Evolutionary conservation across 2,888 invertebrate genomes (phyloP), one percentile per base, ranked within the genome.

Genomic region (Pasiphila rectangulata): DNA sequence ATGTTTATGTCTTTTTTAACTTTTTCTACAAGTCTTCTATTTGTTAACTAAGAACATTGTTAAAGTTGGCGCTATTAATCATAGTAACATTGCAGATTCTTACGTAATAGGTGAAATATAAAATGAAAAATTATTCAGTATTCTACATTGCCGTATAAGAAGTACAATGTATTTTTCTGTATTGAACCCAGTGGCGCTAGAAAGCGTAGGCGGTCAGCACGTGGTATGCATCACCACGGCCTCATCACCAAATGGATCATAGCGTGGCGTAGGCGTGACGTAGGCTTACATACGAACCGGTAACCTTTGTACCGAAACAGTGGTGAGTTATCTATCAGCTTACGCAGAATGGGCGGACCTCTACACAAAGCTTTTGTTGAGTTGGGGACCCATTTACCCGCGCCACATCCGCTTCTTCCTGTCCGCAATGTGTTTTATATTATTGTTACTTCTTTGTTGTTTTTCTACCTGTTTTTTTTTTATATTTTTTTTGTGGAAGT

Each of bases 191-290:
- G 36, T 41, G 57, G 59, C 63, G 57, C 59, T 52, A 52, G 43
- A 36, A n/a, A 53, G 72, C 69, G 82, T 79, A 70, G 80, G 78
- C 67, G 71, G 51, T 52, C 38, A 60, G 71, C 68, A 69, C 81
- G 80, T 77, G 81, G 66, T 59, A 37, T 58, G 81, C 75, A 83
- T 82, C 68, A 56, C 56, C 61, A 76, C 66, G 62, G 63, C 69
- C 68, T 75, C 72, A 75, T 67, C 68, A 64, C 37, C 40, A 54
- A 64, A 67, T 60, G 64, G 58, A 63, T 63, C 65, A 63, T 63
- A 61, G 59, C 58, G 61, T 37, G 64, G 65, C 70, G 79, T 75
- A 72, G 74, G 74, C 62, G 77, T 82, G 82, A 84, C 83, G 83
- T 77, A 72, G 63, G 63, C 54, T 35, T 41, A 40, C 43, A 51